Percentiles rank a stretch among this genome's conserved stretches.
phyloP scores from a whole-genome alignment of 2,113 vertebrate species.

The Synodontis membranacea region DNA sequence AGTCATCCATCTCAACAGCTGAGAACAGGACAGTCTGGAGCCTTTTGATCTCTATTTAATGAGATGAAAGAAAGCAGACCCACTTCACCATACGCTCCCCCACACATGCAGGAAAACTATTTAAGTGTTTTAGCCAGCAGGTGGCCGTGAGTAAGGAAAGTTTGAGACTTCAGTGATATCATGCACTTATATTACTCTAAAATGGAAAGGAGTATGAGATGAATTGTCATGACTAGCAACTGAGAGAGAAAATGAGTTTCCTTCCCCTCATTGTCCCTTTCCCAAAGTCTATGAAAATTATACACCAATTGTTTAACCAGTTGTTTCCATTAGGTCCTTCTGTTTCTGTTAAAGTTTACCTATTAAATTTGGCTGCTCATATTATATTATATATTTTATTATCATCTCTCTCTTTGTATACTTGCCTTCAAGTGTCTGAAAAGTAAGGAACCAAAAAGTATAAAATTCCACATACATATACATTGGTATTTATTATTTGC shows the following conservation, averaged over 20 bases:
- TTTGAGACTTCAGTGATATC: background rate
- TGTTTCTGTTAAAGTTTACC: background rate
- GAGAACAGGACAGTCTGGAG: background rate
- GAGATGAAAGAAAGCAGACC: conserved; percentile 12
- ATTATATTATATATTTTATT: background rate
- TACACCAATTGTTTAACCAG: background rate
- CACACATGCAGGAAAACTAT: background rate
- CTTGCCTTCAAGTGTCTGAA: background rate
- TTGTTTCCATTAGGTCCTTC: background rate
- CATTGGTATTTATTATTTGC: background rate
- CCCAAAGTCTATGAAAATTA: background rate
- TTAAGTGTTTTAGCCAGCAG: background rate
- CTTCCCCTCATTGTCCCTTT: background rate
- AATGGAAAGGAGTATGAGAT: background rate
- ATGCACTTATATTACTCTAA: conserved; percentile 1
- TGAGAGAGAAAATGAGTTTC: background rate
- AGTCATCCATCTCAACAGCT: background rate
- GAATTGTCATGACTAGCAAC: background rate
- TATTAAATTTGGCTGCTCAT: background rate
- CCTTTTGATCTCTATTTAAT: conserved; percentile 22
- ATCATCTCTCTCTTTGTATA: background rate
- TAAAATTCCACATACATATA: background rate
- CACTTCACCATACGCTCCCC: conserved; percentile 10
- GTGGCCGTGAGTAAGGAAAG: conserved; percentile 8
- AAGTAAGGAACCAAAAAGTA: background rate